Conservation (phyloP, 2,797 vertebrate genomes). For the Phaenicophaeus curvirostris region DNA sequence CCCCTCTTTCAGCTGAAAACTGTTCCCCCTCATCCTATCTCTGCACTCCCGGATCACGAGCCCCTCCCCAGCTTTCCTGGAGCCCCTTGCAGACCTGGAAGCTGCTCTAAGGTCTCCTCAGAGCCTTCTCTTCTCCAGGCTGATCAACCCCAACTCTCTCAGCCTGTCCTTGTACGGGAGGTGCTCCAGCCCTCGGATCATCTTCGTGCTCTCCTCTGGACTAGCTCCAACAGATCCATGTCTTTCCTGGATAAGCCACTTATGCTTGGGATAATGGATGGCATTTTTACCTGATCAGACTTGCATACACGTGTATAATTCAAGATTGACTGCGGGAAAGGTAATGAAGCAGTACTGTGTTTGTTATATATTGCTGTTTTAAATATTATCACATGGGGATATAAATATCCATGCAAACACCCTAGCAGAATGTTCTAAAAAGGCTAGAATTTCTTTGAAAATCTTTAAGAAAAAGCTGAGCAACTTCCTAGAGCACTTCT, state of each 20-base stretch:
- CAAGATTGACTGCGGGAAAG: neutral
- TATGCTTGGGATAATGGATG: neutral
- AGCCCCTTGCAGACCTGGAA: too few relatives aligned
- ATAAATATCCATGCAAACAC: neutral
- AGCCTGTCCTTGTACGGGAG: too few relatives aligned
- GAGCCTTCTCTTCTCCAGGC: too few relatives aligned
- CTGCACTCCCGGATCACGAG: too few relatives aligned
- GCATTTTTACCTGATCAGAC: neutral
- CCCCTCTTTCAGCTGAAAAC: too few relatives aligned
- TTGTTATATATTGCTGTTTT: neutral
- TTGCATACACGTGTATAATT: constrained; percentile 18
- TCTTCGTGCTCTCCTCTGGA: too few relatives aligned
- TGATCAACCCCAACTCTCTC: too few relatives aligned
- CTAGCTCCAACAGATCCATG: too few relatives aligned
- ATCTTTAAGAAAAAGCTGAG: neutral
- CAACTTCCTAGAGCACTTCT: neutral
- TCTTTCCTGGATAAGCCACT: neutral
- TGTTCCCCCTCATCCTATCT: too few relatives aligned
- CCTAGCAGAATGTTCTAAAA: neutral
- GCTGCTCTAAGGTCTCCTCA: too few relatives aligned
- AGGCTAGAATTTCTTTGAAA: neutral
- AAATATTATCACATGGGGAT: neutral
- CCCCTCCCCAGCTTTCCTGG: too few relatives aligned
- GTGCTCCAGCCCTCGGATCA: too few relatives aligned
- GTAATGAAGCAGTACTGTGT: neutral